Base-by-base conservation (phyloP, 2,888 invertebrate genomes). In the Pinctada fucata region DNA sequence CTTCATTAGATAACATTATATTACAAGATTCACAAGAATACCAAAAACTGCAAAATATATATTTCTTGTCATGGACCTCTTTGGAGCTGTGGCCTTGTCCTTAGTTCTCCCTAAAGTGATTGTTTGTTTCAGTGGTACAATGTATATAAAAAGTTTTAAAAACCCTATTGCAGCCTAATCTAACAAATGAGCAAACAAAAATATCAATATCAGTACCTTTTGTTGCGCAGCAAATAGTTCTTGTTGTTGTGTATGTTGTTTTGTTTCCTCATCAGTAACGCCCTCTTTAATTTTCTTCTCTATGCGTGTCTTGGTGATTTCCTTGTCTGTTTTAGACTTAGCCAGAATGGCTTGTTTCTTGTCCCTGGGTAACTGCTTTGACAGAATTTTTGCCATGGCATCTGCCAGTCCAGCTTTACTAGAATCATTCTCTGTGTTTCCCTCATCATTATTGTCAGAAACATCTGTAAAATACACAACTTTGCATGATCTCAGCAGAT, bases 351-450 rank as follows among this genome's bases (percentile, higher is more conserved):
- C 82, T 77, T 82, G 79, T 75, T 85, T 83, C 49, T 85, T 79
- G 13, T 58, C 8, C 31, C 72, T 70, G 50, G 87, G 85, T 8
- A 87, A 79, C 70, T 83, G 75, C 52, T 85, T 88, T 13, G 79
- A 73, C 3, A 89, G 73, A 79, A 89, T 89, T 79, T 83, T 88
- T 13, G 87, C 80, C 81, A 88, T 82, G 49, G 83, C 87, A 83
- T 86, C 82, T 47, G 88, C 88, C 80, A 87, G 79, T n/a, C 87
- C 83, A n/a, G 70, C 74, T 76, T 79, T 79, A 16, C 72, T n/a
- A 47, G 63, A 48, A 3, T 31, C 67, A 16, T 52, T 50, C 3
- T 45, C 47, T 50, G n/a, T 64, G 16, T 69, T 52, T 31, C 70
- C 71, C 16, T 50, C 72, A 47, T 31, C 68, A 58, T 13, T n/a